Evolutionary conservation across 2,888 invertebrate genomes (phyloP).

Genomic region (Vannuccia rotundouncinata): DNA sequence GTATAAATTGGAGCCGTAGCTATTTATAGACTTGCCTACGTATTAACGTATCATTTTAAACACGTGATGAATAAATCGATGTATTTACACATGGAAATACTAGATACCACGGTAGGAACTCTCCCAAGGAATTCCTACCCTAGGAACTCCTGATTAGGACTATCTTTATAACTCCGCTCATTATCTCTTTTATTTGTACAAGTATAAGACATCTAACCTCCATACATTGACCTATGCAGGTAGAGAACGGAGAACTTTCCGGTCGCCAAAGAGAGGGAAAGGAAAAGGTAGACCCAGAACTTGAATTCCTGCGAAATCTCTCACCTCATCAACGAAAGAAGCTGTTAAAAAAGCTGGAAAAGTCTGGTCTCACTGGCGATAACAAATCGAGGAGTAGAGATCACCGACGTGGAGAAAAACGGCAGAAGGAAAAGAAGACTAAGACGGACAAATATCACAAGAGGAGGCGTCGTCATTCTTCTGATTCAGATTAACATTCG

Average conservation of each 20-base stretch:
- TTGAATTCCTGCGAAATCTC: slow-evolving; percentile 68
- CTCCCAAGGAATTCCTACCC: too few species aligned
- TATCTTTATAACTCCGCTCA: too few species aligned
- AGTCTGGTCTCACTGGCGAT: not conserved
- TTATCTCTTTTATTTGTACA: too few species aligned
- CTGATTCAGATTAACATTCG: slow-evolving; percentile 6
- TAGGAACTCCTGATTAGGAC: too few species aligned
- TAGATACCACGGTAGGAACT: too few species aligned
- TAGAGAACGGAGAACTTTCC: not conserved
- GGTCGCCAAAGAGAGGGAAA: not conserved
- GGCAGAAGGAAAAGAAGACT: not conserved
- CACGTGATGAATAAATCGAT: too few species aligned
- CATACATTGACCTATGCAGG: not conserved
- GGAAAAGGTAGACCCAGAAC: slow-evolving; percentile 46
- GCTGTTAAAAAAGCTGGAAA: slow-evolving; percentile 64
- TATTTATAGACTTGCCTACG: too few species aligned
- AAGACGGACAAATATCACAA: slow-evolving; percentile 32
- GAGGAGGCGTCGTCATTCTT: not conserved
- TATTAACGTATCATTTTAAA: too few species aligned
- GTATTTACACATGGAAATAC: too few species aligned
- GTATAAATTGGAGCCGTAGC: too few species aligned
- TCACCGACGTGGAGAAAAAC: not conserved
- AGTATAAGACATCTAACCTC: too few species aligned
- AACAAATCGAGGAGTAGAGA: not conserved
- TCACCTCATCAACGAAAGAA: slow-evolving; percentile 77